Base-by-base conservation (phyloP, 2,797 vertebrate species). In the Distichodus sexfasciatus region DNA sequence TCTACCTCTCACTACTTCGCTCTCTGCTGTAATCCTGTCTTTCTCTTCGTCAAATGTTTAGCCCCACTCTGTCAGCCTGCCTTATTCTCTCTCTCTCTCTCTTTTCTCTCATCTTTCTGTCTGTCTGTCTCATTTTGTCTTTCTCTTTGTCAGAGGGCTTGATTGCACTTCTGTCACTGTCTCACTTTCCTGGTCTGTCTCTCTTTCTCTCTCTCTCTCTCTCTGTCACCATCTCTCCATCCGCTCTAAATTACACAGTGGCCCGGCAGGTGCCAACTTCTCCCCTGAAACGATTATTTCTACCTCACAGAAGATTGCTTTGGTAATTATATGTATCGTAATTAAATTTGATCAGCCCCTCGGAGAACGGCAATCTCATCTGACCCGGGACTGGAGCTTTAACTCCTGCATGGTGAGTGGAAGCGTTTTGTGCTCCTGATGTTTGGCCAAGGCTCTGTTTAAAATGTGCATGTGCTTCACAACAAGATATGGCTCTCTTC, bases 291-390 rank as follows among this genome's bases (percentile, higher is more conserved):
- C 86, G 77, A 89, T 88, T 87, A 87, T 90, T 88, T 82, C 78
- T 83, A 83, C 84, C 86, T 84, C 84, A 86, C 81, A 82, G 87
- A 90, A 90, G 87, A 91, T 91, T 91, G 89, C 88, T 91, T 91
- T 90, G 85, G 84, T 90, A 90, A 91, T 92, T 91, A 88, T 87
- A 91, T 86, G 84, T 87, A 89, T 89, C 83, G 84, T 90, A 91
- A 90, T 91, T 92, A 89, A 89, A 90, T 91, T 88, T 90, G 79
- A 90, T 85, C 77, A 89, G 88, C 82, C 90, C 88, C 84, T 84
- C 47, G 17, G 87, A 88, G 89, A 88, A 83, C 79, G 72, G 76
- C 84, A 87, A 87, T 91, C 86, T 88, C 82, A 87, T 90, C 89
- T 87, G 84, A 90, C 83, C 82, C 79, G 83, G 82, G 81, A 81